Base-by-base conservation (phyloP, 2,113 vertebrate genomes). In the Abramis brama region DNA sequence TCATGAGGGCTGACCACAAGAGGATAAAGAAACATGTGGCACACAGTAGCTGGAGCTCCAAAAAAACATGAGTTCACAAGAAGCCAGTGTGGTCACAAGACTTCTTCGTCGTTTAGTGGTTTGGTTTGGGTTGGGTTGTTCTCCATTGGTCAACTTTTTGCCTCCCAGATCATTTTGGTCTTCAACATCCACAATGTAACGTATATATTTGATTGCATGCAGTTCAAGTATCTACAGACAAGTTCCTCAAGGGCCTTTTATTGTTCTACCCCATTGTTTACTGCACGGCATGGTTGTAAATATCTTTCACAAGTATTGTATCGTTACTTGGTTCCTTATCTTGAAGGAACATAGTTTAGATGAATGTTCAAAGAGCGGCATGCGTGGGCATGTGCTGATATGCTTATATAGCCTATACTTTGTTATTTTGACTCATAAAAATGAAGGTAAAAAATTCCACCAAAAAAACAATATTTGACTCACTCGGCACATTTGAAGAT, bases 11-110 rank as follows among this genome's bases (percentile, higher is more conserved):
- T 81, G 84, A 66, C 86, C 88, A 60, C 85, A 74, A 45, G 36
- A 70, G 36, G 59, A 33, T 62, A 45, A 81, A 71, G 59, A 68
- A 84, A 83, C 75, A 86, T 89, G 77, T 87, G 86, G 86, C 84
- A 75, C 79, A 84, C 88, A 85, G 85, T 85, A 33, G 83, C 52
- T 60, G 55, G 57, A 55, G 80, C 64, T 74, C 39, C 39, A 30
- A 11, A 43, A 82, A 79, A 19, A 43, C 55, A 73, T 59, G 74
- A 64, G 76, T 55, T 78, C 50, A 82, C 45, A 70, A 68, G 81
- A 79, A 12, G 77, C 66, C 19, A 82, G 45, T 86, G 82, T 79
- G 45, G 73, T 74, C 57, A 84, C 66, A 88, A 86, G 82, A 64
- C 9, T 27, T 83, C 75, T 70, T 88, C 84, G 66, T 88, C 45